Base-by-base conservation (phyloP, 2,113 vertebrate genomes). In the Octodon degus region DNA sequence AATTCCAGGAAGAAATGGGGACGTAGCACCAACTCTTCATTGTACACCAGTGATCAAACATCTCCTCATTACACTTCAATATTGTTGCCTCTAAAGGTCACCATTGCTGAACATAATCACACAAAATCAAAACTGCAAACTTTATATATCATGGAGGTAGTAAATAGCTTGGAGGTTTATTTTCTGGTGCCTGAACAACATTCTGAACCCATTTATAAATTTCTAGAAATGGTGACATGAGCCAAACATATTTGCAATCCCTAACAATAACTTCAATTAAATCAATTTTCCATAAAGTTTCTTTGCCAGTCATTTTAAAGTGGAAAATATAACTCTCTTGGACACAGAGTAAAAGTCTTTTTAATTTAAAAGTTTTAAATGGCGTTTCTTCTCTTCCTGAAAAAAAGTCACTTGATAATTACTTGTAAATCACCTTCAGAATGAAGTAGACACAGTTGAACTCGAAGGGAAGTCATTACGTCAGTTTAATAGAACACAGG, bases 121-220 rank as follows among this genome's bases (percentile, higher is more conserved):
- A 99, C 99, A 99, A 99, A 99, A 99, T 99, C 99, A 99, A 99
- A 99, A 99, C 99, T 99, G 99, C 99, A 99, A 99, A 99, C 99
- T 99, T 99, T 99, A 99, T 99, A 99, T 99, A 99, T 99, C 99
- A 99, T 99, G 95, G 98, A 99, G 98, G 99, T 99, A 99, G 99
- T 99, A 99, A 99, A 99, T 99, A 99, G 99, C 99, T 99, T 76
- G 96, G 97, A 99, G 99, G 99, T 99, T 99, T 99, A 99, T 99
- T 99, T 99, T 99, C 99, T 99, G 98, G 98, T 99, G 98, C 98
- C 99, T 98, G 98, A 99, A 98, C 99, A 99, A 99, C 98, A 98
- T 98, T 99, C 98, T 77, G 88, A 98, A 98, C 98, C 98, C 98
- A 98, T 99, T 99, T 99, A 99, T 98, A 99, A 99, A 99, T 98